Base-by-base conservation (phyloP, 1,140 invertebrate genomes). In the Mylabris phalerata region DNA sequence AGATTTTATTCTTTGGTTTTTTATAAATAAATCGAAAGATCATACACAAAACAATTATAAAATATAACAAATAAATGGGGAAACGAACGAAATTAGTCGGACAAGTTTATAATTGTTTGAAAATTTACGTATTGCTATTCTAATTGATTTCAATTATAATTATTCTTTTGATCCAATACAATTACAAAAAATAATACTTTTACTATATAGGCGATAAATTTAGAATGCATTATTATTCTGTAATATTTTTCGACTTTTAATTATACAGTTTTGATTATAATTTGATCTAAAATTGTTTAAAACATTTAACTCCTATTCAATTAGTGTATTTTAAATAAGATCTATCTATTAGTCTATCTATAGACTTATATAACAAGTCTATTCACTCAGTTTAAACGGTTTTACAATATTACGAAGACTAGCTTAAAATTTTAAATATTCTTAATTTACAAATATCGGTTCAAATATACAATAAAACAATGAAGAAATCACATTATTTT, bases 311-410 rank as follows among this genome's bases (percentile, higher is more conserved):
- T 48, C 56, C 48, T 27, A 49, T 56, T 63, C 46, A 59, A 60
- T 40, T 60, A 60, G n/a, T 51, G 45, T 40, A 47, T 51, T 57
- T 50, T 48, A 57, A 45, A 52, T 46, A 45, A 32, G 39, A 57
- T 51, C 50, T 60, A 57, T 51, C 50, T 60, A 57, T 40, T 25
- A 50, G 42, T 25, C 44, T 58, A 57, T 45, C 43, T 24, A 41
- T 48, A 45, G 62, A 64, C 62, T 64, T 61, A 61, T 61, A 61
- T 61, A 64, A 59, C 54, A 61, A 64, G 62, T 64, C 62, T 13
- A 48, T 63, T 19, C 19, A 19, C 19, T 19, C 19, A 19, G 19
- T 19, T 19, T 19, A 19, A 19, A 19, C 19, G 19, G 19, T 19
- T 19, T 19, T 19, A 19, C 19, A 19, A 19, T 57, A 26, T 42